A percentile compares a stretch with the other conserved stretches of the same genome.
These are phyloP conservation scores for Elmis aenea DNA, from an alignment of 2,888 invertebrate species.

Conservation along the genomic window DNA sequence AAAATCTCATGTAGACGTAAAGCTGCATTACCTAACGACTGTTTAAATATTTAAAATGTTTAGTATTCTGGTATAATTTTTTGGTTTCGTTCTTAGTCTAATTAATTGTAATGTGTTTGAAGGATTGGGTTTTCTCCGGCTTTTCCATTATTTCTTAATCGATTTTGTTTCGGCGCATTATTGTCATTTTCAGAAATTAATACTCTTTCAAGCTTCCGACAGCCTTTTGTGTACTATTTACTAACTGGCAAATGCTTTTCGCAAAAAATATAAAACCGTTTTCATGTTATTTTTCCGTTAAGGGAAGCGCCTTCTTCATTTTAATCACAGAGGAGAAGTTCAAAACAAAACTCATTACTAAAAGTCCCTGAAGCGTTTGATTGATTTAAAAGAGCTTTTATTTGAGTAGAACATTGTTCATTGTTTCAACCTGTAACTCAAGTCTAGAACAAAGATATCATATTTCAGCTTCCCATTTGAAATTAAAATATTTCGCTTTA, in stretches of 20 bases:
- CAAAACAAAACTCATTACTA: constrained; percentile 11
- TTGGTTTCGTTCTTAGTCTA: no score
- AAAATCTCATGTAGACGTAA: no score
- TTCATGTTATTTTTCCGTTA: constrained; percentile 11
- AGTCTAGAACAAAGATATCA: constrained; percentile 13
- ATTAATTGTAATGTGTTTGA: no score
- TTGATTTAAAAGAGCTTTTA: constrained; percentile 11
- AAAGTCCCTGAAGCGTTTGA: constrained; percentile 13
- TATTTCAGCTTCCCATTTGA: constrained; percentile 13
- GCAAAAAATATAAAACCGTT: constrained; percentile 11
- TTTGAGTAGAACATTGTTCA: constrained; percentile 12
- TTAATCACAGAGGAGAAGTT: constrained; percentile 7
- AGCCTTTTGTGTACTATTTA: background rate
- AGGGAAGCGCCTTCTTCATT: constrained; percentile 4
- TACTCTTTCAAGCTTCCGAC: no score
- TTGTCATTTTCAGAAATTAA: no score
- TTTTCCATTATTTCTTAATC: no score
- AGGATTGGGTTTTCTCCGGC: no score
- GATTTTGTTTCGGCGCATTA: no score
- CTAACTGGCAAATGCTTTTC: constrained; percentile 7
- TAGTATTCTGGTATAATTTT: no score
- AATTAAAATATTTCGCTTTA: constrained; percentile 16
- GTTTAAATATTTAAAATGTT: no score
- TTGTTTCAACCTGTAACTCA: constrained; percentile 11
- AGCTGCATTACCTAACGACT: no score